Percentiles rank a stretch among this genome's conserved stretches.
Evolutionary conservation across 1,140 invertebrate species (phyloP).

Genomic region (Pristionchus pacificus): DNA sequence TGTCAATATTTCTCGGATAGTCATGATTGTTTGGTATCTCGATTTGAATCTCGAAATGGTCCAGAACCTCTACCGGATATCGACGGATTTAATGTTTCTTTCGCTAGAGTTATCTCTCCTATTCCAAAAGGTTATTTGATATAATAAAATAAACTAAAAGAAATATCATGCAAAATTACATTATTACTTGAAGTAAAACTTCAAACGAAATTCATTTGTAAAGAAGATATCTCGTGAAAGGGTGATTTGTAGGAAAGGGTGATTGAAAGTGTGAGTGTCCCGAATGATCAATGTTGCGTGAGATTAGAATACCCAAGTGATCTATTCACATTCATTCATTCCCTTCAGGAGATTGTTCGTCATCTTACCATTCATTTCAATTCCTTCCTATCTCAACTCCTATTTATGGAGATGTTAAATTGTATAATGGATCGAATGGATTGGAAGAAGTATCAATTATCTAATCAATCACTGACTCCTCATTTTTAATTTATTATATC

Average conservation of each 20-base stretch:
- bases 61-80: neutral
- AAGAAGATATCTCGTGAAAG: too few species aligned
- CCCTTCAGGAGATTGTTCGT: neutral
- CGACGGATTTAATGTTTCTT: neutral
- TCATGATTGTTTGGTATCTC: neutral
- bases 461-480: neutral
- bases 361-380: neutral
- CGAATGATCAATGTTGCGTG: too few species aligned
- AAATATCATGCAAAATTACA: neutral
- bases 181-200: too few species aligned
- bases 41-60: neutral
- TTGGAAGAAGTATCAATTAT: neutral
- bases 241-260: neutral
- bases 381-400: neutral
- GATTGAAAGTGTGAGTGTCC: too few species aligned
- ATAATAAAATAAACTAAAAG: neutral
- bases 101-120: neutral
- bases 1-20: neutral
- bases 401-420: neutral
- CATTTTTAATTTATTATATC: too few species aligned
- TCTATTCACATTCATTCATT: neutral
- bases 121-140: neutral
- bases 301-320: neutral
- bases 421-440: neutral
- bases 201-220: too few species aligned